Base-by-base conservation (phyloP, 2,797 vertebrate species). In the Chloroceryle amazona region DNA sequence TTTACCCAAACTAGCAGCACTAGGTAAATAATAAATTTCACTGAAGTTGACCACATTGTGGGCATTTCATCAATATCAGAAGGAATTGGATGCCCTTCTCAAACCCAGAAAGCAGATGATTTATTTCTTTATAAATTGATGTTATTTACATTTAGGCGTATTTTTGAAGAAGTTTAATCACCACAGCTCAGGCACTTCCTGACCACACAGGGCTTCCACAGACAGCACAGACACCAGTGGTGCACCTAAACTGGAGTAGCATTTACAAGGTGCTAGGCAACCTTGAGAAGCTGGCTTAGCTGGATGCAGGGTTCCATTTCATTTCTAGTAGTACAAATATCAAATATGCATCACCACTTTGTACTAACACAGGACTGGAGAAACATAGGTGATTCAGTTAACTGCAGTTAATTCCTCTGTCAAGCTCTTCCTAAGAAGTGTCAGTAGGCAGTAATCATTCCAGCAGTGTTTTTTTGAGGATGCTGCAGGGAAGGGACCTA, bases 381-480 rank as follows among this genome's bases (percentile, higher is more conserved):
- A 81, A 90, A 46, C 44, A 83, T 23, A 37, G 49, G 26, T 33
- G 20, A 19, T 44, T 76, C 23, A 55, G 39, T 16, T 44, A 57
- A n/a, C 6, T 39, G 39, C 23, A 55, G 39, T 14, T 44, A 57
- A n/a, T 5, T 39, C 35, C 41, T 47, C 15, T 49, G 71, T 51
- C 4, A 1, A 14, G 3, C 11, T 22, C 13, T 26, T 80, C 52
- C 67, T 51, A 13, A 1, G 0, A 14, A 63, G 42, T 0, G 0
- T 31, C 8, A 5, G 39, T 13, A 66, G 22, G 13, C 52, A 74
- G n/a, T 26, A 35, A 20, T 70, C 42, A 4, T 22, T 54, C 41
- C 46, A 65, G 54, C 39, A 54, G n/a, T 20, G 35, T 12, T 73
- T 54, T 54, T 54, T 39, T 33, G 55, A 90, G 26, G 49, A 42